Evolutionary conservation across 2,888 invertebrate genomes (phyloP).

Genomic region (Stenolophus ochropezus): DNA sequence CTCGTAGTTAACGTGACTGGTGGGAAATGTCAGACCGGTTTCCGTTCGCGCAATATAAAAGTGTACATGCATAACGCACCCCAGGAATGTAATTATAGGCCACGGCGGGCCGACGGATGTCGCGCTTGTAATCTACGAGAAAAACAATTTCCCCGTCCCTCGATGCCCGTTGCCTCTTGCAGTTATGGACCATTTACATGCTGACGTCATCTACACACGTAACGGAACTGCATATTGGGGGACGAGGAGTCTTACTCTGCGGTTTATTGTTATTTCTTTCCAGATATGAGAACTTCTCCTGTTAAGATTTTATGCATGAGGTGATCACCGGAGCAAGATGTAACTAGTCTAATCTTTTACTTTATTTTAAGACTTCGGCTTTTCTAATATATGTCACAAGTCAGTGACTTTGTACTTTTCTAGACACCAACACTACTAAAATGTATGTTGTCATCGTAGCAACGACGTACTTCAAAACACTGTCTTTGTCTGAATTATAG

Average conservation of each 20-base stretch:
- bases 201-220: conserved; percentile 15
- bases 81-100: conserved; percentile 28
- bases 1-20: conserved; percentile 6
- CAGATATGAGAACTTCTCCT: conserved; percentile 1
- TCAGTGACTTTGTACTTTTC: too few relatives aligned
- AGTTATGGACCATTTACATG: conserved; percentile 36
- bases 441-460: too few relatives aligned
- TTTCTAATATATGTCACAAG: too few relatives aligned
- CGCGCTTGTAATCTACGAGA: conserved; percentile 25
- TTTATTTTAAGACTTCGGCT: not conserved
- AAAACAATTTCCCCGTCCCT: conserved; percentile 35
- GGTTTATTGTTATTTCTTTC: conserved; percentile 33
- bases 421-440: too few relatives aligned
- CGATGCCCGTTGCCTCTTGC: conserved; percentile 1
- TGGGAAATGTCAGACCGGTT: not conserved
- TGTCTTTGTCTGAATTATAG: too few relatives aligned
- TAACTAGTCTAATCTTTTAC: not conserved
- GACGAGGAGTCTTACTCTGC: conserved; percentile 5
- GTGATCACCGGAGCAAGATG: not conserved
- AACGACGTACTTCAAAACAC: too few relatives aligned
- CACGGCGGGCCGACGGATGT: conserved; percentile 10
- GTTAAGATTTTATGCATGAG: not conserved
- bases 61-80: conserved; percentile 33
- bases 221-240: conserved; percentile 18
- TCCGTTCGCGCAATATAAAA: conserved; percentile 4